Conservation (phyloP, 2,797 vertebrate species). For the Gadopsis marmoratus region DNA sequence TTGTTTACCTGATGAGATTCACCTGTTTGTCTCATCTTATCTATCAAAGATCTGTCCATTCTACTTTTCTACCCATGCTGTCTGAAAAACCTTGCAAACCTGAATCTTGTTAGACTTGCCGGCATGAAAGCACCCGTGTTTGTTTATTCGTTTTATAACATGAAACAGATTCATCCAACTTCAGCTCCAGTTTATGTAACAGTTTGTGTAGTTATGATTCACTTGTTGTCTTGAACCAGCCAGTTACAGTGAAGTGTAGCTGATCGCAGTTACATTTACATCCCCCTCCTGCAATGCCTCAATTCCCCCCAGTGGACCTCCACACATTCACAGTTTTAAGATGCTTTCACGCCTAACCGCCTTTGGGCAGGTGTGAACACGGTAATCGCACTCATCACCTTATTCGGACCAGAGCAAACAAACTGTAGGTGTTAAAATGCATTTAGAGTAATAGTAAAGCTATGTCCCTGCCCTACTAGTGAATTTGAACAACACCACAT, state of each 20-base stretch:
- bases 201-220: no score
- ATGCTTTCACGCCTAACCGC: no score
- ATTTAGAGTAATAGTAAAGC: not conserved
- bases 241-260: no score
- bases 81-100: not conserved
- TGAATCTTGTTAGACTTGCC: not conserved
- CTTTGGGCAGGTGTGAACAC: no score
- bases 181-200: not conserved
- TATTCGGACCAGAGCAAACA: no score
- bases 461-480: not conserved
- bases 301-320: not conserved
- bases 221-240: no score
- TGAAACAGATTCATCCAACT: constrained; percentile 10
- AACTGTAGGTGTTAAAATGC: no score
- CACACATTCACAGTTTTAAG: not conserved
- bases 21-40: not conserved
- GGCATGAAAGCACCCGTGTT: not conserved
- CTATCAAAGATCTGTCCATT: not conserved
- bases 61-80: not conserved
- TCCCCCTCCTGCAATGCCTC: not conserved
- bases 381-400: no score
- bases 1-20: not conserved
- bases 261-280: not conserved
- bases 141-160: constrained; percentile 4
- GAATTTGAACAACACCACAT: not conserved